Base-by-base conservation (phyloP, 2,888 invertebrate genomes). In the Hirtodrosophila confusa region DNA sequence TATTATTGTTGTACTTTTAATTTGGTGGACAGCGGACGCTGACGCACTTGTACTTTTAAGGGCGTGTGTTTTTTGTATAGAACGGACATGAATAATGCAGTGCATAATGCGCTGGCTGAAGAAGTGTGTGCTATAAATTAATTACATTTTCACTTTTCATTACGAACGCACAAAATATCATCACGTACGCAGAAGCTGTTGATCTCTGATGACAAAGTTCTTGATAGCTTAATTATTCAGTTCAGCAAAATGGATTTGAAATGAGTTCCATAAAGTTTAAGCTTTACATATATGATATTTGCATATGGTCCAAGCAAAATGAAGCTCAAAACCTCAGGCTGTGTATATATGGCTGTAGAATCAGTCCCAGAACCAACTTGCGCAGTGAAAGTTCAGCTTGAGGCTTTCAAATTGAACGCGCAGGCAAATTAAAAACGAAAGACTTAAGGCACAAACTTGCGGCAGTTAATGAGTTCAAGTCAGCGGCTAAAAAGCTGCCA, bases 361-460 rank as follows among this genome's bases (percentile, higher is more conserved):
- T 44, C 48, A 44, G 57, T 43, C 40, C 44, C 43, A 74, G 76
- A 80, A 65, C 49, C 37, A 39, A 56, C 47, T 48, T 8, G 47
- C 55, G 68, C 62, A 88, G 86, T 86, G 86, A 86, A 86, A 86
- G 88, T 86, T 80, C 50, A 60, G 61, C 37, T 63, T 57, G 17
- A 24, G 37, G 29, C 29, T 7, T 29, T 29, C 11, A 37, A 40
- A 47, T 1, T 17, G 17, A 17, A 2, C 17, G 17, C 17, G 17
- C 17, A 17, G 17, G 50, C 48, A 40, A 55, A 72, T 60, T 51
- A 74, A 68, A 77, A 67, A 72, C 63, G 62, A 82, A 83, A 74
- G 80, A 88, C 88, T 86, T 53, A 73, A 74, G 84, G 63, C 75
- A 80, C 86, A 49, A 86, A 84, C 86, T 68, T 73, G 69, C 49